Base-by-base conservation (phyloP, 2,797 vertebrate genomes). In the Sebastes oblongus region DNA sequence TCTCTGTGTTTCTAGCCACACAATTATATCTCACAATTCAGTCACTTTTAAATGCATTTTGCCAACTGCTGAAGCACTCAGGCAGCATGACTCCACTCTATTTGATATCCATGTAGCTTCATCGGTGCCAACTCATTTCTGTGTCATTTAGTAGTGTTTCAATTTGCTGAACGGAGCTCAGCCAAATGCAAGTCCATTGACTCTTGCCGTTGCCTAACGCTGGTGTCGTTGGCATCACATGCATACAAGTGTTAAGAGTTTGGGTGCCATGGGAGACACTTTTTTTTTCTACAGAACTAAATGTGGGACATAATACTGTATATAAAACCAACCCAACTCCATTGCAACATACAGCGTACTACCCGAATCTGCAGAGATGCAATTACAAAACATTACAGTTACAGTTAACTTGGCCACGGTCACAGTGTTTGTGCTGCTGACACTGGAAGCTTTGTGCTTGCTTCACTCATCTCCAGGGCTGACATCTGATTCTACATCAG, bases 351-450 rank as follows among this genome's bases (percentile, higher is more conserved):
- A 81, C 46, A 52, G 22, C 9, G 2, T 59, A 76, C 67, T 52
- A 71, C 55, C 52, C 58, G 65, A 71, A 30, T 66, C 61, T 77
- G 14, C 68, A 72, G 55, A 71, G 73, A 55, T 42, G 42, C 22
- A 78, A 80, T 79, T 79, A 78, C 66, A 77, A 82, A 78, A 82
- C 66, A 72, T 34, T 34, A 42, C 79, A 72, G 72, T 56, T 69
- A 34, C 50, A 69, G 4, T 67, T 71, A 39, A 62, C 30, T 69
- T 86, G 59, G 66, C 50, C 30, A 13, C 18, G 5, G 60, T 76
- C 42, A 55, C 8, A 58, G 8, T 46, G 66, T 39, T 75, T 74
- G 54, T 66, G 34, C 58, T 42, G 66, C 50, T 55, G 60, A n/a
- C 29, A 8, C 46, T 75, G 32, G 82, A 64, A 27, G 36, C 14